A percentile compares a stretch with the other conserved stretches of the same genome.
These are phyloP conservation scores for Amphibalanus amphitrite DNA, from an alignment of 1,140 invertebrate genomes.

Conservation along the genomic window DNA sequence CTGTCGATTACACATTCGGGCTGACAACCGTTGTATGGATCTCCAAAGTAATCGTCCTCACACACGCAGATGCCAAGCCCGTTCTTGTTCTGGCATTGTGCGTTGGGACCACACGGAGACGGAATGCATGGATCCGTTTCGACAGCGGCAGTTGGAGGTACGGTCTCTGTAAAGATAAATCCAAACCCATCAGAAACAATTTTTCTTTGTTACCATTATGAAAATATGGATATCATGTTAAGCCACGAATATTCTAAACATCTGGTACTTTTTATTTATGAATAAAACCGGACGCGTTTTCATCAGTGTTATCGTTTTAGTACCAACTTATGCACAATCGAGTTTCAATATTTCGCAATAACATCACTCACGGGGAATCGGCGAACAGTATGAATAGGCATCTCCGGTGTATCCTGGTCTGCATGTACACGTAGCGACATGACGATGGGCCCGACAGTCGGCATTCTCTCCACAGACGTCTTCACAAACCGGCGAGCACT, in stretches of 20 bases:
- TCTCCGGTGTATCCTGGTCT: constrained; percentile 55
- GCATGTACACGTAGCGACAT: constrained; percentile 31
- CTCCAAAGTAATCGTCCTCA: background rate
- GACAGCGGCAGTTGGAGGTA: background rate
- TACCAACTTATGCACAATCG: too few species aligned
- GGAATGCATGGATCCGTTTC: constrained; percentile 14
- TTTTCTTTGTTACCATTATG: too few species aligned
- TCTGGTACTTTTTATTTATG: too few species aligned
- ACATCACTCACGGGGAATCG: too few species aligned
- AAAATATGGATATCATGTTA: too few species aligned
- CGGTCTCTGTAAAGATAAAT: too few species aligned
- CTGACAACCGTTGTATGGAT: background rate
- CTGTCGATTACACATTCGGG: background rate
- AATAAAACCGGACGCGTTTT: too few species aligned
- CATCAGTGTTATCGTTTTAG: too few species aligned
- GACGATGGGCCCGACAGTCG: constrained; percentile 24
- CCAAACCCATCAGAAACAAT: too few species aligned
- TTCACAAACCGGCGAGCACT: constrained; percentile 39
- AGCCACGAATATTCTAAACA: too few species aligned
- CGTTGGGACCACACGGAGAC: constrained; percentile 28
- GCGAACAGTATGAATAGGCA: constrained; percentile 26
- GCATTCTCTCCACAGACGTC: constrained; percentile 40
- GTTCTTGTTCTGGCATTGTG: constrained; percentile 34
- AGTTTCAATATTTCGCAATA: too few species aligned
- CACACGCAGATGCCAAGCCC: constrained; percentile 6